phyloP scores from a whole-genome alignment of 1,140 invertebrate species.

The Gonatopus flavifemur region DNA sequence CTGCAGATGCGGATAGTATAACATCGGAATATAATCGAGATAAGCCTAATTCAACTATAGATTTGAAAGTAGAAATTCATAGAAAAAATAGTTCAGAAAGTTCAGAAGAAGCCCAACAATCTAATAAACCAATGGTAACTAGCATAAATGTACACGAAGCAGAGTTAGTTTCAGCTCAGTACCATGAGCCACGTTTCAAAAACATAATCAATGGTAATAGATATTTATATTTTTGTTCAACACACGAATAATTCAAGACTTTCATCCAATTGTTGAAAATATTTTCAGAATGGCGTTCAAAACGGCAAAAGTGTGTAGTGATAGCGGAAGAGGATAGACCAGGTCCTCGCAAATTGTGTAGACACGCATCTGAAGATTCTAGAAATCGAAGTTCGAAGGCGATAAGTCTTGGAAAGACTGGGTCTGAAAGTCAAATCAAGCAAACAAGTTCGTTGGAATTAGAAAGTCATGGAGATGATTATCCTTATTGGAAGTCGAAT shows the following conservation, averaged over 20 bases:
- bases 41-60: constrained; percentile 61
- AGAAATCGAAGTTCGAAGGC: constrained; percentile 47
- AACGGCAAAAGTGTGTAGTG: constrained; percentile 37
- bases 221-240: background rate
- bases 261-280: background rate
- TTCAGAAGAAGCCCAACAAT: constrained; percentile 61
- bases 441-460: constrained; percentile 54
- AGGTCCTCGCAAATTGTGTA: constrained; percentile 38
- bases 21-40: constrained; percentile 55
- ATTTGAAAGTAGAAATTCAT: constrained; percentile 90
- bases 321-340: constrained; percentile 42
- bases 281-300: constrained; percentile 35
- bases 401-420: constrained; percentile 49
- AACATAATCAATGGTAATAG: constrained; percentile 40
- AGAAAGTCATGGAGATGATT: constrained; percentile 46
- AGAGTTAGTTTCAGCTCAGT: constrained; percentile 42
- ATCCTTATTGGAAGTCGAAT: constrained; percentile 51
- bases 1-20: constrained; percentile 55
- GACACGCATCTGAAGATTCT: constrained; percentile 50
- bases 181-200: constrained; percentile 35
- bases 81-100: constrained; percentile 88
- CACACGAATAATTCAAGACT: background rate
- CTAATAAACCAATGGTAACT: constrained; percentile 42
- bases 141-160: constrained; percentile 44
- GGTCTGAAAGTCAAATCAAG: constrained; percentile 55